phyloP scores from a whole-genome alignment of 2,113 vertebrate genomes.

The Dryoscopus gambensis region DNA sequence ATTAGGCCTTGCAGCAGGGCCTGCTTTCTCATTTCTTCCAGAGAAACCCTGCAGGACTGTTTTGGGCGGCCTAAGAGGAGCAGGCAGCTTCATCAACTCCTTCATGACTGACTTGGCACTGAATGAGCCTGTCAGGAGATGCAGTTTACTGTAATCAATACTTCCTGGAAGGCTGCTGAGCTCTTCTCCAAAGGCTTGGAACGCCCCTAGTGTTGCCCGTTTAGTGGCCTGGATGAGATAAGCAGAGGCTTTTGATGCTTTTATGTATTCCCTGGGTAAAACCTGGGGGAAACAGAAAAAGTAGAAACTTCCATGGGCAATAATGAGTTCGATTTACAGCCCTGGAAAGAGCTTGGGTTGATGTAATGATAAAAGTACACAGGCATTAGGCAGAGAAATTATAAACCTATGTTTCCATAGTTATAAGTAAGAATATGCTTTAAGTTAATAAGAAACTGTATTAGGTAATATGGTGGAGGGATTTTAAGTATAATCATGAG shows the following conservation, averaged over 20 bases:
- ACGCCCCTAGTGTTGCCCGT: background rate
- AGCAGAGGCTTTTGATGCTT: background rate
- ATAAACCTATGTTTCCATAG: too few species aligned
- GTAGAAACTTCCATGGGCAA: too few species aligned
- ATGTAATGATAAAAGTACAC: too few species aligned
- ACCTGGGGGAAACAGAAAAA: too few species aligned
- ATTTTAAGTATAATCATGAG: too few species aligned
- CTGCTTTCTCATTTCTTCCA: background rate
- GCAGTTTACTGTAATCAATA: background rate
- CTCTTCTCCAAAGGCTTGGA: background rate
- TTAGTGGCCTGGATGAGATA: background rate
- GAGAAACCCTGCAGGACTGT: background rate
- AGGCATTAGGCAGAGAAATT: too few species aligned
- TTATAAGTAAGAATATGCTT: too few species aligned
- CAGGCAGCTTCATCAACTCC: background rate
- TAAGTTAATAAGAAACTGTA: too few species aligned
- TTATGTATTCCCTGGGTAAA: background rate
- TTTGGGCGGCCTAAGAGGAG: background rate
- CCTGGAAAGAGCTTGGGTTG: too few species aligned
- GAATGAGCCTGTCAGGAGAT: background rate
- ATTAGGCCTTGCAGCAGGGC: background rate
- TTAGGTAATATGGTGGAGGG: too few species aligned
- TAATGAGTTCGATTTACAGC: too few species aligned
- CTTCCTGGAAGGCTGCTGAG: background rate
- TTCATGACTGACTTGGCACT: background rate